Conservation (phyloP, 2,113 vertebrate species). For the Vimba vimba region DNA sequence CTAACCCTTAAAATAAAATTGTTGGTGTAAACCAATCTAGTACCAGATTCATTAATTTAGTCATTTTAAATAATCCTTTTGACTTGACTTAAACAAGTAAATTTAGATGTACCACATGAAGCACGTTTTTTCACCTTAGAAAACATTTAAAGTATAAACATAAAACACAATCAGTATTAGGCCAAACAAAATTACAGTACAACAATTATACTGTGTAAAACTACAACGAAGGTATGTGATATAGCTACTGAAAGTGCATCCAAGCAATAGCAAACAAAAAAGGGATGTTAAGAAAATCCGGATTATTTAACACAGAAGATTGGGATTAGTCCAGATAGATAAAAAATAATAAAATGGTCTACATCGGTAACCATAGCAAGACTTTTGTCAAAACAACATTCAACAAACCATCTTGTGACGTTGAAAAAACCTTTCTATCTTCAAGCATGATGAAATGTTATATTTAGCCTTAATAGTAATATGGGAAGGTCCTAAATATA, state of each 20-base stretch:
- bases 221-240: neutral
- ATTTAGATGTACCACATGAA: neutral
- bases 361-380: neutral
- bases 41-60: neutral
- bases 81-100: neutral
- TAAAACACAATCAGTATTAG: neutral
- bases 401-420: neutral
- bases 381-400: slow-evolving; percentile 6
- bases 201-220: neutral
- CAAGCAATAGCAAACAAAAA: neutral
- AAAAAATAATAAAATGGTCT: neutral
- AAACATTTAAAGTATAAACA: neutral
- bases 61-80: neutral
- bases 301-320: neutral
- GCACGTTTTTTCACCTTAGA: neutral
- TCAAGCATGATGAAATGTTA: neutral
- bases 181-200: neutral
- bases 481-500: slow-evolving; percentile 4
- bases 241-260: neutral
- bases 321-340: neutral
- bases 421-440: neutral
- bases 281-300: neutral
- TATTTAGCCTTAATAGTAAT: neutral
- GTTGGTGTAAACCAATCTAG: neutral
- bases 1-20: neutral